These are phyloP conservation scores for Neostethus bicornis DNA, from an alignment of 2,797 vertebrate genomes.

Conservation along the genomic window DNA sequence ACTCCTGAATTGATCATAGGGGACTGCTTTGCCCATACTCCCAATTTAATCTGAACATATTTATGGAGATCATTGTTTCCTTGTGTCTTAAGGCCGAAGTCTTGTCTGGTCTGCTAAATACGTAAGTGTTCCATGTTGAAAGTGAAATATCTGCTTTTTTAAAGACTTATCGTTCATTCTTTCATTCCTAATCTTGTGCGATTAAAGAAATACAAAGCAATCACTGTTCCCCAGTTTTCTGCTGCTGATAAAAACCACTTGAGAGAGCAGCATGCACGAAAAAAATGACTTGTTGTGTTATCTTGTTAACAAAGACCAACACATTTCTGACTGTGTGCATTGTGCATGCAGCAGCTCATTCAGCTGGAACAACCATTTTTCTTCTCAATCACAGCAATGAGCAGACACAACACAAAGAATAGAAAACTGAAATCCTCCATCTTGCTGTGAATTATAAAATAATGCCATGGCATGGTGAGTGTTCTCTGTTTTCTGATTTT, in stretches of 20 bases:
- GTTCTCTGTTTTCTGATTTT: slow-evolving; percentile 1
- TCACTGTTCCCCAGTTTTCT: slow-evolving; percentile 17
- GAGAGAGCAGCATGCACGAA: slow-evolving; percentile 25
- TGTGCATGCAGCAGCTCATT: slow-evolving; percentile 57
- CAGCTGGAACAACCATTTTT: slow-evolving; percentile 47
- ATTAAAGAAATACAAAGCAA: slow-evolving; percentile 12
- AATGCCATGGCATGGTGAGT: slow-evolving; percentile 33
- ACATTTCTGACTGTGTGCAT: slow-evolving; percentile 56
- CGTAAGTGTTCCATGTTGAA: slow-evolving; percentile 37
- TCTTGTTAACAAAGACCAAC: slow-evolving; percentile 52
- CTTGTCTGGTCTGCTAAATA: slow-evolving; percentile 20
- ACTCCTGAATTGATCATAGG: slow-evolving; percentile 43
- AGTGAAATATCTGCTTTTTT: slow-evolving; percentile 18
- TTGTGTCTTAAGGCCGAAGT: slow-evolving; percentile 53
- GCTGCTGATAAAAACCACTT: slow-evolving; percentile 16
- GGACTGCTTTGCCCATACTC: slow-evolving; percentile 42
- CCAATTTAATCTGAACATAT: slow-evolving; percentile 55
- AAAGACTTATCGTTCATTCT: not conserved
- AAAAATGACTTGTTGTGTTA: slow-evolving; percentile 38
- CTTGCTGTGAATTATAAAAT: not conserved
- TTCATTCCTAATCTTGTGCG: slow-evolving; percentile 32
- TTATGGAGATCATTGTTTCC: slow-evolving; percentile 40
- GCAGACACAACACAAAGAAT: slow-evolving; percentile 11
- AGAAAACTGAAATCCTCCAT: slow-evolving; percentile 21
- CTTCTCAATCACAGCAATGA: slow-evolving; percentile 12